Evolutionary conservation across 2,797 vertebrate species (phyloP).

Genomic region (Spatula versicolor): DNA sequence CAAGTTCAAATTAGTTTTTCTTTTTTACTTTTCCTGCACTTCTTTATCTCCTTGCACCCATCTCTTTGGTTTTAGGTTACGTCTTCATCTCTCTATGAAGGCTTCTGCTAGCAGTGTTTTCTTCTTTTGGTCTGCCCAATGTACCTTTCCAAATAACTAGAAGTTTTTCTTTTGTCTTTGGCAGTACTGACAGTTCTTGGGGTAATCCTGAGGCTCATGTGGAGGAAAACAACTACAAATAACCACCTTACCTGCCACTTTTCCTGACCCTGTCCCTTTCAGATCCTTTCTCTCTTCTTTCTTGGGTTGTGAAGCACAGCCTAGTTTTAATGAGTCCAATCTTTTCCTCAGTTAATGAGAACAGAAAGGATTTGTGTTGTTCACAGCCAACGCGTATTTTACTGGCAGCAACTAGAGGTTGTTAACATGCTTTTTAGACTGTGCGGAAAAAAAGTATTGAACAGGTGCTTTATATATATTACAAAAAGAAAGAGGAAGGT

Average conservation of each 20-base stretch:
- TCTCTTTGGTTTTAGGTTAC: neutral
- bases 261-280: neutral
- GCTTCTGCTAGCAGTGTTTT: neutral
- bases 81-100: neutral
- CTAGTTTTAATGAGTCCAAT: neutral
- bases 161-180: neutral
- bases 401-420: neutral
- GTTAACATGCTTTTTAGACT: neutral
- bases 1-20: rapidly evolving
- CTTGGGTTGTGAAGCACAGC: neutral
- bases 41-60: neutral
- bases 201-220: neutral
- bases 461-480: neutral
- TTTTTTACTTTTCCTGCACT: neutral
- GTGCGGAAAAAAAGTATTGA: neutral
- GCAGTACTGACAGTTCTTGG: neutral
- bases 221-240: neutral
- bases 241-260: neutral
- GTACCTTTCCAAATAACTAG: neutral
- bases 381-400: neutral
- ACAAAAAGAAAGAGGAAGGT: neutral
- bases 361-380: neutral
- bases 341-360: neutral
- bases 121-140: neutral
- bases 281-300: neutral